Conservation (phyloP, 2,113 vertebrate genomes). For the Salvator merianae region DNA sequence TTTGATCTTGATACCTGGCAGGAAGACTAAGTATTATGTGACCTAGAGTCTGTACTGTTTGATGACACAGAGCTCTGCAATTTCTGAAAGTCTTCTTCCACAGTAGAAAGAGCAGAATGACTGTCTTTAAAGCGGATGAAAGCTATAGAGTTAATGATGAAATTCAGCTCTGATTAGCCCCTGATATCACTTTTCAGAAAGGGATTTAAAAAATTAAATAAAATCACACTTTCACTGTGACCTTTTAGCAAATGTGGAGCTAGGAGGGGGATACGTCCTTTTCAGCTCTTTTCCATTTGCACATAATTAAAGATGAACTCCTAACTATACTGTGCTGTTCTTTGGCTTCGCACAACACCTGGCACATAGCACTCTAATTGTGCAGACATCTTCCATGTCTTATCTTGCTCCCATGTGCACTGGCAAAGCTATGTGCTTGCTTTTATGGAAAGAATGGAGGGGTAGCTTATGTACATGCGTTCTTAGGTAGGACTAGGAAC, state of each 20-base stretch:
- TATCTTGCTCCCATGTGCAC: no score
- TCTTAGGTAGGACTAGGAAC: no score
- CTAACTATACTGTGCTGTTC: neutral
- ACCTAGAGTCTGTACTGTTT: neutral
- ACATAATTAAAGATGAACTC: slow-evolving; percentile 44
- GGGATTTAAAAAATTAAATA: neutral
- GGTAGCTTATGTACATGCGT: no score
- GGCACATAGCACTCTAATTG: neutral
- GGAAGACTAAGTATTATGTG: neutral
- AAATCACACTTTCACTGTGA: slow-evolving; percentile 62
- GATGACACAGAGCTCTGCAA: neutral
- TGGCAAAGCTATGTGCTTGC: neutral
- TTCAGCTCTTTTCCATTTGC: slow-evolving; percentile 37
- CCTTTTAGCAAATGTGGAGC: slow-evolving; percentile 70
- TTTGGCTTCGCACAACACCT: neutral
- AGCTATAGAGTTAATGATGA: slow-evolving; percentile 34
- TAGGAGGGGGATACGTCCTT: slow-evolving; percentile 38
- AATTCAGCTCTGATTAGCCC: slow-evolving; percentile 70
- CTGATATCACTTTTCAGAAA: slow-evolving; percentile 54
- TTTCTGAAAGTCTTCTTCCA: neutral
- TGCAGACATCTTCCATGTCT: no score
- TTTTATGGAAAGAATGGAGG: neutral
- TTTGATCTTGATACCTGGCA: neutral
- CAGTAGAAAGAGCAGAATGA: slow-evolving; percentile 1
- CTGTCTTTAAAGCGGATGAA: slow-evolving; percentile 51